Conservation (phyloP, 2,113 vertebrate genomes). For the Ctenomys sociabilis region DNA sequence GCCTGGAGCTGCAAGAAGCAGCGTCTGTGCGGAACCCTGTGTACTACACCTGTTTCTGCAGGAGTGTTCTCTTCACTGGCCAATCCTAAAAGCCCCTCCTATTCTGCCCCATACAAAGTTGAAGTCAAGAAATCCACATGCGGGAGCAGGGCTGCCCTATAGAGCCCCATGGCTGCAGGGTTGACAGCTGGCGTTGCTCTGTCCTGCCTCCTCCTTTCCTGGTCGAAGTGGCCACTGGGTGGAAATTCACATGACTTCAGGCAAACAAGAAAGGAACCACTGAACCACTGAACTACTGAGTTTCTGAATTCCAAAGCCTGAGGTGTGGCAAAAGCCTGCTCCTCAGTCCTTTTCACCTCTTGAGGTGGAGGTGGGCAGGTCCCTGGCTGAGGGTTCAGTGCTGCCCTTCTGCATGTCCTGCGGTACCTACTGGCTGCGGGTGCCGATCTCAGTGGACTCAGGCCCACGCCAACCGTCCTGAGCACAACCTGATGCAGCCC, state of each 20-base stretch:
- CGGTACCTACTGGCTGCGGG: rapidly evolving
- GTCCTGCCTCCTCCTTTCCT: not conserved
- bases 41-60: rapidly evolving
- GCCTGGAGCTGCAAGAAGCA: too few relatives aligned
- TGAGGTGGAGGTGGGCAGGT: not conserved
- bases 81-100: not conserved
- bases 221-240: rapidly evolving
- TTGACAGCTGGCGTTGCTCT: rapidly evolving
- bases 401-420: not conserved
- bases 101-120: not conserved
- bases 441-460: not conserved
- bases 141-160: rapidly evolving
- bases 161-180: rapidly evolving
- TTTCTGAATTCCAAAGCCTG: not conserved
- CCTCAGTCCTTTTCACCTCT: rapidly evolving
- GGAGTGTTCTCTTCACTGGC: not conserved
- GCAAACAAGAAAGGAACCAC: not conserved
- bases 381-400: not conserved
- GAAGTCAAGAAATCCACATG: not conserved
- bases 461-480: not conserved
- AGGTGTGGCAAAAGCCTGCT: not conserved
- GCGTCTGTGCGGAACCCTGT: rapidly evolving
- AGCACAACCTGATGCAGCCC: not conserved
- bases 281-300: too few relatives aligned
- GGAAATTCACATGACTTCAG: not conserved